Percentiles rank a stretch among this genome's conserved stretches.
These are phyloP conservation scores for Agrypnus murinus DNA, from an alignment of 2,888 invertebrate genomes.

Conservation along the genomic window DNA sequence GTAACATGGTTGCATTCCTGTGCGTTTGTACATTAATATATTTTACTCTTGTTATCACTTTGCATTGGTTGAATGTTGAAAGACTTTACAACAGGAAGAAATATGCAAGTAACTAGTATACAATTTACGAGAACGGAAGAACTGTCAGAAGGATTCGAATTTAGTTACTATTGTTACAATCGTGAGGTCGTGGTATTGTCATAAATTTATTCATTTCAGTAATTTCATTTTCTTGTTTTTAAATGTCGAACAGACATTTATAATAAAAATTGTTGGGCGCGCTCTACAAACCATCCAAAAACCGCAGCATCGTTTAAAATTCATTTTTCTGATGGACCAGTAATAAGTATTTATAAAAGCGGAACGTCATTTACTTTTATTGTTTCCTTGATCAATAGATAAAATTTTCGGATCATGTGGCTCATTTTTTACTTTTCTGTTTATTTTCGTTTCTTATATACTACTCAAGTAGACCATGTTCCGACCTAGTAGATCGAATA, in stretches of 20 bases:
- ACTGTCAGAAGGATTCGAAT: not conserved
- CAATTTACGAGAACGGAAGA: no score
- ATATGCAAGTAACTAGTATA: no score
- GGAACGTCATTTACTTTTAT: constrained; percentile 5
- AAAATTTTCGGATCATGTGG: constrained; percentile 1
- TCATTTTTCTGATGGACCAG: not conserved
- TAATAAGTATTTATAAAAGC: constrained; percentile 9
- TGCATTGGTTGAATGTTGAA: not conserved
- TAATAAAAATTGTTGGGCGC: not conserved
- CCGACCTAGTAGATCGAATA: constrained; percentile 16
- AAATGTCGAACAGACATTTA: no score
- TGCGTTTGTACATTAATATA: not conserved
- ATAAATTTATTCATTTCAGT: constrained; percentile 15
- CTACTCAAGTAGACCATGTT: not conserved
- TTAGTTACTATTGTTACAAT: not conserved
- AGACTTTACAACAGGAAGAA: not conserved
- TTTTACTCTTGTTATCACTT: constrained; percentile 9
- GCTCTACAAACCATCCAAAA: constrained; percentile 18
- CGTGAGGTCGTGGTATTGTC: constrained; percentile 26
- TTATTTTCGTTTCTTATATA: no score
- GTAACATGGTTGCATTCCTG: constrained; percentile 16
- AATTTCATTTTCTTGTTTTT: constrained; percentile 17
- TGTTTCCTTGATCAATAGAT: not conserved
- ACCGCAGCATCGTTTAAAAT: not conserved
- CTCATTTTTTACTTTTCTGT: not conserved